Percentiles rank a stretch among this genome's conserved stretches.
phyloP scores from a whole-genome alignment of 1,140 invertebrate genomes.

The Bathynomus jamesi region DNA sequence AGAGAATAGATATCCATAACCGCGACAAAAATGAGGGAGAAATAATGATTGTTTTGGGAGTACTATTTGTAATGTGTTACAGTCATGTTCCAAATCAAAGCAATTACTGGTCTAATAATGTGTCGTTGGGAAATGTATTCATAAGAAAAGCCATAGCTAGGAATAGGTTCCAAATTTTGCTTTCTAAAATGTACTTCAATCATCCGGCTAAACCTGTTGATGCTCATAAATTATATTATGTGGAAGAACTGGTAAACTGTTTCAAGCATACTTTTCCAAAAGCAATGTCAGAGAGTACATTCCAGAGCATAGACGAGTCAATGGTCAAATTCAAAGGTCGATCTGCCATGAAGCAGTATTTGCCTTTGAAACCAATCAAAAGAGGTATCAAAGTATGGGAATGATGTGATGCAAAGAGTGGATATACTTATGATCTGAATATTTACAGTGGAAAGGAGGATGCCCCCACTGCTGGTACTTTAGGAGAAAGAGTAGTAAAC shows the following conservation, averaged over 20 bases:
- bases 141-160: constrained; percentile 37
- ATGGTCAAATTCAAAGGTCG: constrained; percentile 3
- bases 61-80: constrained; percentile 23
- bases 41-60: constrained; percentile 25
- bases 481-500: constrained; percentile 38
- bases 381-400: constrained; percentile 41
- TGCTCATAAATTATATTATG: constrained; percentile 36
- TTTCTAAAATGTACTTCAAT: constrained; percentile 40
- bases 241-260: constrained; percentile 22
- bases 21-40: constrained; percentile 11
- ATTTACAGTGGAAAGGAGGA: constrained; percentile 38
- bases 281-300: constrained; percentile 2
- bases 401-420: constrained; percentile 37
- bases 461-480: constrained; percentile 11
- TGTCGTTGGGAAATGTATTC: constrained; percentile 37
- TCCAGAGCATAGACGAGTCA: not conserved
- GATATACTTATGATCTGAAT: constrained; percentile 39
- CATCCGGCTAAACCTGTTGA: constrained; percentile 26
- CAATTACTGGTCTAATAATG: constrained; percentile 36
- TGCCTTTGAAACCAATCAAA: constrained; percentile 41
- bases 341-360: constrained; percentile 23
- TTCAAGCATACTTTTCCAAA: constrained; percentile 36
- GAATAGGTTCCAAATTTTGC: constrained; percentile 30
- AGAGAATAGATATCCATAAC: constrained; percentile 7
- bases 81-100: constrained; percentile 17